Evolutionary conservation across 2,888 invertebrate species (phyloP).

Genomic region (Cynaeus angustus): DNA sequence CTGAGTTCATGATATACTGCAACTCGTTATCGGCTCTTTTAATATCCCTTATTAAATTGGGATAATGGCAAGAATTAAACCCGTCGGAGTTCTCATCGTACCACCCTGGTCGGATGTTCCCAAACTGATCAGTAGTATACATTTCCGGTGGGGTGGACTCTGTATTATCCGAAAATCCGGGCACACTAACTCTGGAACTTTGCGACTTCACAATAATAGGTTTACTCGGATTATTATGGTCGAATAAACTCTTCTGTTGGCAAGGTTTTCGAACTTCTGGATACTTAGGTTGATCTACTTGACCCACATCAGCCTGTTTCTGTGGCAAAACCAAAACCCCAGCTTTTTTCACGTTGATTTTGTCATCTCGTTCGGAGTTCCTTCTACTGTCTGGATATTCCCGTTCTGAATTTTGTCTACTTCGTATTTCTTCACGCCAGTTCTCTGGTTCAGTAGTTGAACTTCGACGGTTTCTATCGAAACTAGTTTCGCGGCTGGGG

Average conservation of each 20-base stretch:
- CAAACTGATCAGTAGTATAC: slow-evolving; percentile 73
- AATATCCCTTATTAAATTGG: slow-evolving; percentile 78
- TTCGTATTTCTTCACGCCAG: slow-evolving; percentile 69
- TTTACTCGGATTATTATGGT: slow-evolving; percentile 80
- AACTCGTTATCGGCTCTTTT: slow-evolving; percentile 81
- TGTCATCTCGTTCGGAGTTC: slow-evolving; percentile 58
- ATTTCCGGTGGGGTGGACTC: slow-evolving; percentile 57
- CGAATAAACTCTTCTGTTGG: slow-evolving; percentile 74
- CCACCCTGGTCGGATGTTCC: slow-evolving; percentile 73
- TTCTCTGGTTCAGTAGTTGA: slow-evolving; percentile 66
- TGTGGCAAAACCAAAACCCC: slow-evolving; percentile 68
- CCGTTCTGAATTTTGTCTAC: slow-evolving; percentile 63
- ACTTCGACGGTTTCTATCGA: slow-evolving; percentile 69
- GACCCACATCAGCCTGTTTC: slow-evolving; percentile 50
- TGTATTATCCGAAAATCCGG: slow-evolving; percentile 66
- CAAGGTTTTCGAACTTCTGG: slow-evolving; percentile 51
- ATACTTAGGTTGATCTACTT: slow-evolving; percentile 48
- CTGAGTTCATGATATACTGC: slow-evolving; percentile 77
- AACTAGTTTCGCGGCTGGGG: slow-evolving; percentile 71
- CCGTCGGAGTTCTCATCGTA: slow-evolving; percentile 76
- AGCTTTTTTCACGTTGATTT: slow-evolving; percentile 61
- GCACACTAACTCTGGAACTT: slow-evolving; percentile 69
- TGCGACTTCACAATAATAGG: slow-evolving; percentile 81
- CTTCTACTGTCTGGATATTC: slow-evolving; percentile 58
- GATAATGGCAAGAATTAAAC: slow-evolving; percentile 77